phyloP scores from a whole-genome alignment of 2,113 vertebrate species.

The Salvelinus sp. region DNA sequence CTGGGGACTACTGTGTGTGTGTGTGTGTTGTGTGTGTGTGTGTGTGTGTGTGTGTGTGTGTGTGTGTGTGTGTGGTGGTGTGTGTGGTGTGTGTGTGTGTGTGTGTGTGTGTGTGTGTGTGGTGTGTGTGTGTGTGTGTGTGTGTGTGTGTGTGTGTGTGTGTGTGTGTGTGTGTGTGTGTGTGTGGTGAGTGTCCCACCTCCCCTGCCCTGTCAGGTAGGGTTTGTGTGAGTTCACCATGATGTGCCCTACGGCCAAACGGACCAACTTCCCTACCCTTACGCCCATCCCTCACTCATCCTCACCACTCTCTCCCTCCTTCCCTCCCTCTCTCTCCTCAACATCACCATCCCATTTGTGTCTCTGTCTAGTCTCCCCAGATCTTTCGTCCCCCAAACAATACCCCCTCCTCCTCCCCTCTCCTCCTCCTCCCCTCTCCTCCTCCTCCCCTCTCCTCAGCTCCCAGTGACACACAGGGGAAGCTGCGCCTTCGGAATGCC shows the following conservation, averaged over 20 bases:
- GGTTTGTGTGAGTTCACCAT: conserved; percentile 57
- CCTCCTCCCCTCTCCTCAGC: not conserved
- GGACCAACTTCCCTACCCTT: conserved; percentile 58
- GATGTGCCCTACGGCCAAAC: conserved; percentile 69
- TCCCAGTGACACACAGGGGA: too few relatives aligned
- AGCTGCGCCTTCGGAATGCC: too few relatives aligned
- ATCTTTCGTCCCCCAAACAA: not conserved
- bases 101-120: too few relatives aligned
- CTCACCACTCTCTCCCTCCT: conserved; percentile 3
- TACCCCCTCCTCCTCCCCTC: not conserved
- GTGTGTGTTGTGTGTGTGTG: conserved; percentile 29
- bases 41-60: conserved; percentile 35
- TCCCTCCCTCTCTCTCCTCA: conserved; percentile 23
- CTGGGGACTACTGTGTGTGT: conserved; percentile 39
- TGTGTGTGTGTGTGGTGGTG: conserved; percentile 18
- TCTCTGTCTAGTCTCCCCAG: conserved; percentile 11
- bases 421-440: not conserved
- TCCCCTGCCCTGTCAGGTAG: conserved; percentile 64
- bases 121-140: conserved; percentile 18
- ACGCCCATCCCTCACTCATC: conserved; percentile 6
- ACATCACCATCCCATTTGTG: conserved; percentile 2
- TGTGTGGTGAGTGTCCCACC: conserved; percentile 34
- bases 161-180: not conserved
- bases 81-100: conserved; percentile 24
- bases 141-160: too few relatives aligned